Conservation (phyloP, 2,888 invertebrate species). For the Catonia carolina region DNA sequence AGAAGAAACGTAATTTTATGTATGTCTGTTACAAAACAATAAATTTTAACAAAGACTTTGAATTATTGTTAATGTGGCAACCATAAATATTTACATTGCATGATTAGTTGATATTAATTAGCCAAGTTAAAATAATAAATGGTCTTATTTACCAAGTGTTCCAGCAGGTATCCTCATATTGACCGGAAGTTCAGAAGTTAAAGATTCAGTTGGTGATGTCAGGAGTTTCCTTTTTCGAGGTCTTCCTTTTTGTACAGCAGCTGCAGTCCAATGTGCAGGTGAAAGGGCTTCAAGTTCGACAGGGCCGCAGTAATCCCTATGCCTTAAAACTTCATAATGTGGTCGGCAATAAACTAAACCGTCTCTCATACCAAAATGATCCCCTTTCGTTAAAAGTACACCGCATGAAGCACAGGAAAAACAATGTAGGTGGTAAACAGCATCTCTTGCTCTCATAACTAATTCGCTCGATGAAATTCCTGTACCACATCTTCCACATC, state of each 20-base stretch:
- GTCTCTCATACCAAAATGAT: slow-evolving; percentile 83
- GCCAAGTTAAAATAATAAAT: no score
- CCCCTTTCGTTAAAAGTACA: slow-evolving; percentile 74
- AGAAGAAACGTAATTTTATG: no score
- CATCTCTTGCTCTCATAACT: slow-evolving; percentile 82
- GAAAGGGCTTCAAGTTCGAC: slow-evolving; percentile 39
- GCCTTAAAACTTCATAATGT: slow-evolving; percentile 57
- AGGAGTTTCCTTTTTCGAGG: slow-evolving; percentile 69
- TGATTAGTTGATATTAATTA: no score
- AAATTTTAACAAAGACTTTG: no score
- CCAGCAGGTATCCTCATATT: slow-evolving; percentile 61
- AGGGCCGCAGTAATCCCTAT: slow-evolving; percentile 31
- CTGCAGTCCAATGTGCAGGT: slow-evolving; percentile 44
- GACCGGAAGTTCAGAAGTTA: slow-evolving; percentile 38
- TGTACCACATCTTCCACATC: slow-evolving; percentile 77
- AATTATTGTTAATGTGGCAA: no score
- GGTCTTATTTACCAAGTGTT: slow-evolving; percentile 63
- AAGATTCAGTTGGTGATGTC: slow-evolving; percentile 23
- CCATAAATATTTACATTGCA: no score
- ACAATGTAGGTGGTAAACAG: slow-evolving; percentile 83
- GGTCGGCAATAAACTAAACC: slow-evolving; percentile 55
- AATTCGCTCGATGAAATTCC: slow-evolving; percentile 81
- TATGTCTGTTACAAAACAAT: no score
- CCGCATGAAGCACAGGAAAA: slow-evolving; percentile 85
- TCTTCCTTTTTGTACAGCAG: slow-evolving; percentile 61